Conservation (phyloP, 2,888 invertebrate genomes). For the Hermaeophaga mercurialis region DNA sequence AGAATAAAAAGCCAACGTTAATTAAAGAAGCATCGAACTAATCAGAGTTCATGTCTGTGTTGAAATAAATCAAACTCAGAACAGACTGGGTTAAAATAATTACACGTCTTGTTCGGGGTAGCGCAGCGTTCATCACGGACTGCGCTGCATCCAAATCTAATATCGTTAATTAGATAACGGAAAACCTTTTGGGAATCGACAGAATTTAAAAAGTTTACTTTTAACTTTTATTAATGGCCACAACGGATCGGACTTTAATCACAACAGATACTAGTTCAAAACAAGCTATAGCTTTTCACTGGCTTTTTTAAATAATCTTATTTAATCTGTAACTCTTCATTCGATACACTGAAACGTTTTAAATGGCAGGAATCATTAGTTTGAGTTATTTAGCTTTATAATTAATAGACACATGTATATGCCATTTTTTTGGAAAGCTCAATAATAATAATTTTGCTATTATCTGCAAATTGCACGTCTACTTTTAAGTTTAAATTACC, state of each 20-base stretch:
- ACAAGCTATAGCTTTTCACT: slow-evolving; percentile 7
- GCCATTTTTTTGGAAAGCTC: too few relatives aligned
- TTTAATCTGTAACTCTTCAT: too few relatives aligned
- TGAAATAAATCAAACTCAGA: slow-evolving; percentile 59
- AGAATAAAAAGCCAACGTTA: slow-evolving; percentile 55
- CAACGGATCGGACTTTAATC: slow-evolving; percentile 38
- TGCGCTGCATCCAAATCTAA: slow-evolving; percentile 58
- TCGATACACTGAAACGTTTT: too few relatives aligned
- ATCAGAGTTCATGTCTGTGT: slow-evolving; percentile 59
- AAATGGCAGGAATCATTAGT: too few relatives aligned
- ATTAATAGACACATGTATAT: too few relatives aligned
- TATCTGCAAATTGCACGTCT: too few relatives aligned
- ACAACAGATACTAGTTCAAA: slow-evolving; percentile 30
- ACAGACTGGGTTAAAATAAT: slow-evolving; percentile 58
- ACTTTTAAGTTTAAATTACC: too few relatives aligned
- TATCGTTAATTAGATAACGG: slow-evolving; percentile 59
- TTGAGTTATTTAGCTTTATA: too few relatives aligned
- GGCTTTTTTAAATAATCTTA: too few relatives aligned
- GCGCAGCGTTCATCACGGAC: slow-evolving; percentile 57
- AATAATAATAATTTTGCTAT: too few relatives aligned
- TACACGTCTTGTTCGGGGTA: slow-evolving; percentile 59
- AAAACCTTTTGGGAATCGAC: slow-evolving; percentile 52
- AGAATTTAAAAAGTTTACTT: slow-evolving; percentile 47
- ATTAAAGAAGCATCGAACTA: slow-evolving; percentile 61
- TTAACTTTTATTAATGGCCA: slow-evolving; percentile 44